These are phyloP conservation scores for Amia ocellicauda DNA, from an alignment of 2,113 vertebrate species.

Conservation along the genomic window DNA sequence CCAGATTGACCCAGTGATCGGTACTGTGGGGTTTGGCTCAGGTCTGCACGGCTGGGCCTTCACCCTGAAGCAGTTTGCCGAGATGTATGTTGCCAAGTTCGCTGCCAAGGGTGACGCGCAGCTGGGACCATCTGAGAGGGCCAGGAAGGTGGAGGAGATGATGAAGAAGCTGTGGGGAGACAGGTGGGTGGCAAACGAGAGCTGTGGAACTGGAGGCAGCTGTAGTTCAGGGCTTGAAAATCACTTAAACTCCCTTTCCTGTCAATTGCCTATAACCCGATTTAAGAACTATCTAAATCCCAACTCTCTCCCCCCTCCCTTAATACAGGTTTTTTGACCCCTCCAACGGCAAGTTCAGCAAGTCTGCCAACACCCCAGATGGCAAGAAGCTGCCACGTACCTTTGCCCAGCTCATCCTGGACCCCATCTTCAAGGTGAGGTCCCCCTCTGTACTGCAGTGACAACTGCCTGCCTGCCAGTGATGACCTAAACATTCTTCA, in stretches of 20 bases:
- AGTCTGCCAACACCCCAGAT: constrained; percentile 62
- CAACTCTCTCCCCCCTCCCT: too few species aligned
- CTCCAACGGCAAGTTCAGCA: constrained; percentile 79
- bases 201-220: too few species aligned
- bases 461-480: constrained; percentile 37
- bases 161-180: constrained; percentile 98
- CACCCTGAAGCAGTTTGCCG: constrained; percentile 95
- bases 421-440: constrained; percentile 92
- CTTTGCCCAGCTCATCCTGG: constrained; percentile 86
- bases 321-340: constrained; percentile 79
- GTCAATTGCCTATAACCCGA: too few species aligned
- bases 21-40: constrained; percentile 93
- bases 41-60: constrained; percentile 97
- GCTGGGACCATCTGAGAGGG: constrained; percentile 66
- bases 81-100: constrained; percentile 93
- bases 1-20: constrained; percentile 85
- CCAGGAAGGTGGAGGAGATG: constrained; percentile 97
- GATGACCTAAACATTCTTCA: constrained; percentile 84
- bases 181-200: constrained; percentile 57
- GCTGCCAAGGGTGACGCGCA: constrained; percentile 85
- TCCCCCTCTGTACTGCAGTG: not conserved
- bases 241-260: too few species aligned
- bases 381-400: constrained; percentile 80
- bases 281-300: too few species aligned
- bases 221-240: too few species aligned